Evolutionary conservation across 1,140 invertebrate species (phyloP).

Genomic region (Muscidifurax raptorellus): DNA sequence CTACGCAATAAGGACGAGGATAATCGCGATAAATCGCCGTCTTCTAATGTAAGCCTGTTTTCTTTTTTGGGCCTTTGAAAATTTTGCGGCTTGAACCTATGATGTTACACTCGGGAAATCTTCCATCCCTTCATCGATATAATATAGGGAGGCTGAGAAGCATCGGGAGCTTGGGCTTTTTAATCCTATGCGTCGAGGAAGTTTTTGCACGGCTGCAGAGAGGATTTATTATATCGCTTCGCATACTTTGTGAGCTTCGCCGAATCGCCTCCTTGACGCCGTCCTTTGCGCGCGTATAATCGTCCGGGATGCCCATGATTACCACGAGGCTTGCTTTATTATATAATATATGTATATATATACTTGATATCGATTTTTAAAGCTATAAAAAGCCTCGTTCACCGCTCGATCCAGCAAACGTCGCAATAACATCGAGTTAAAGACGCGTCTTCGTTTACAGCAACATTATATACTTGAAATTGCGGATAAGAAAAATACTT

Average conservation of each 20-base stretch:
- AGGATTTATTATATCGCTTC: conserved; percentile 40
- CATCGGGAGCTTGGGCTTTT: too few species aligned
- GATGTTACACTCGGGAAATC: conserved; percentile 35
- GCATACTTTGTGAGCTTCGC: too few species aligned
- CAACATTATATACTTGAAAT: too few species aligned
- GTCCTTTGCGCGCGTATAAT: background rate
- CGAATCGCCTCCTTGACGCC: too few species aligned
- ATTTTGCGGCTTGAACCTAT: background rate
- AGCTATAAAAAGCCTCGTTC: too few species aligned
- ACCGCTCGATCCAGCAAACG: too few species aligned
- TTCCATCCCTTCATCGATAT: conserved; percentile 21
- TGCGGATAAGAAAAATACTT: background rate
- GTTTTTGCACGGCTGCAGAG: background rate
- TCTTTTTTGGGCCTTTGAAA: background rate
- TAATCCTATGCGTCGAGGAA: background rate
- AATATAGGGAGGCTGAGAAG: too few species aligned
- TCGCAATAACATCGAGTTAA: background rate
- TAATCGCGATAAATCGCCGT: too few species aligned
- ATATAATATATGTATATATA: too few species aligned
- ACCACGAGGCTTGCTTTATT: background rate
- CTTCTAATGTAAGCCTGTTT: background rate
- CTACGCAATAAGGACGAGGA: too few species aligned
- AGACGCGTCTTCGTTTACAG: background rate
- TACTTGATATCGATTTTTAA: too few species aligned
- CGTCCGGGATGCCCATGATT: background rate